These are phyloP conservation scores for Muscicapa comitata DNA, from an alignment of 2,797 vertebrate genomes.

Conservation along the genomic window DNA sequence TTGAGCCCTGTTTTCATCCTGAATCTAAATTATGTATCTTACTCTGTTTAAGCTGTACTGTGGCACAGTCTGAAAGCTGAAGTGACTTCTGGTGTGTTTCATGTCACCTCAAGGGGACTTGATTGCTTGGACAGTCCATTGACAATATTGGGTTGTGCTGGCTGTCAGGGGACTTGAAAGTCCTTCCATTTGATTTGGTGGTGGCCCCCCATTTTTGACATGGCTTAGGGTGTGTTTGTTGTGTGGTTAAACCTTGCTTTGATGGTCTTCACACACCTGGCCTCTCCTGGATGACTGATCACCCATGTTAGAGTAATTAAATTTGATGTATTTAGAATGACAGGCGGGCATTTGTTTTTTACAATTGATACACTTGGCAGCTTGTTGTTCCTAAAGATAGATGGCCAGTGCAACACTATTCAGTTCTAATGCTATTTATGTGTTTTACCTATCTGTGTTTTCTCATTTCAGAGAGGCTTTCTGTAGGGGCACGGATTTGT, in stretches of 20 bases:
- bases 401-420: background rate
- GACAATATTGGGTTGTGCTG: background rate
- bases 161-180: background rate
- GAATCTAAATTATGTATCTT: background rate
- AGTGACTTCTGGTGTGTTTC: background rate
- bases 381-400: background rate
- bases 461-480: background rate
- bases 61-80: background rate
- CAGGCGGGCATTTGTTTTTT: background rate
- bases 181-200: background rate
- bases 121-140: background rate
- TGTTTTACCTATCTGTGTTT: background rate
- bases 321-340: background rate
- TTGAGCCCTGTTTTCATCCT: background rate
- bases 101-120: background rate
- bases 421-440: rapidly evolving
- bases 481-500: background rate
- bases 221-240: background rate
- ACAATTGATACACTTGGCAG: rapidly evolving
- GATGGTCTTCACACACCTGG: background rate
- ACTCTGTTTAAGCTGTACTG: background rate
- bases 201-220: rapidly evolving
- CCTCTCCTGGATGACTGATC: background rate
- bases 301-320: background rate
- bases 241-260: background rate